phyloP scores from a whole-genome alignment of 2,797 vertebrate species.

The Clarias laeviceps region DNA sequence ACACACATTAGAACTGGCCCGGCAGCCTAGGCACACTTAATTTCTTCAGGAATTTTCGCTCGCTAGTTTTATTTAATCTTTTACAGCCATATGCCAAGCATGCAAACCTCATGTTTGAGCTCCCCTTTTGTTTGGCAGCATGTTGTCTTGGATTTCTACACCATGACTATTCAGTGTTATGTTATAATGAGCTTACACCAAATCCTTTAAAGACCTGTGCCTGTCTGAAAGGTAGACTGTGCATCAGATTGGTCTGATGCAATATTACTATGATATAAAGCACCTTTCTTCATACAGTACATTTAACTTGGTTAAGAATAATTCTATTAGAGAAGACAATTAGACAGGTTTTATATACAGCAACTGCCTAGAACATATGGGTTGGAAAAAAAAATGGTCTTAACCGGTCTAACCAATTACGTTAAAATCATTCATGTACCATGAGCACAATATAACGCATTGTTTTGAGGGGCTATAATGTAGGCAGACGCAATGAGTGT shows the following conservation, averaged over 20 bases:
- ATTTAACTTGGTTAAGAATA: background rate
- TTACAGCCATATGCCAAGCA: background rate
- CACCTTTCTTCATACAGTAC: background rate
- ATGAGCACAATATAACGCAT: background rate
- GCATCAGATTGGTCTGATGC: background rate
- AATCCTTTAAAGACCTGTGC: conserved; percentile 26
- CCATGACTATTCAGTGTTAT: conserved; percentile 10
- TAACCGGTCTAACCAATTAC: background rate
- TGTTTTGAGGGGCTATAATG: background rate
- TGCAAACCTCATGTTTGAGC: background rate
- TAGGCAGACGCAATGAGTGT: background rate
- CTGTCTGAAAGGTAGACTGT: background rate
- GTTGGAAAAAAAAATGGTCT: background rate
- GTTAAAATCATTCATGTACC: background rate
- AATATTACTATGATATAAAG: background rate
- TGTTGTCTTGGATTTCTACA: conserved; percentile 16
- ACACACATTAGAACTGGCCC: no score
- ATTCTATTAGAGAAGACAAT: background rate
- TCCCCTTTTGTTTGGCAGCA: background rate
- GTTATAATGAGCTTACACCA: conserved; percentile 48
- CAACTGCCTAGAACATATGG: background rate
- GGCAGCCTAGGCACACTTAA: no score
- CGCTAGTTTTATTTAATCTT: background rate
- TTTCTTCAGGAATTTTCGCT: no score
- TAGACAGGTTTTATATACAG: background rate